Evolutionary conservation across 1,140 invertebrate species (phyloP).

Genomic region (Calliopsis andreniformis): DNA sequence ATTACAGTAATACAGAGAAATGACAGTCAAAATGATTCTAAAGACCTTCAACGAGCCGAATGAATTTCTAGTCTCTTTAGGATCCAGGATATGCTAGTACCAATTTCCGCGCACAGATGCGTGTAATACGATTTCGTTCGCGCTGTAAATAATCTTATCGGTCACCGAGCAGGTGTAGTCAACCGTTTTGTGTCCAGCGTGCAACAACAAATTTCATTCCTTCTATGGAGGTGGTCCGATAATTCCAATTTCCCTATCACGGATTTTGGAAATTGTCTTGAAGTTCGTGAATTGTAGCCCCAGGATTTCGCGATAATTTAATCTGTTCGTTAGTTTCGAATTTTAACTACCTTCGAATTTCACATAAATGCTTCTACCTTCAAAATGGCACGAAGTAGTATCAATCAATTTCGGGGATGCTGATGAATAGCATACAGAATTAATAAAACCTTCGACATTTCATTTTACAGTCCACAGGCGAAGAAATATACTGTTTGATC

Average conservation of each 20-base stretch:
- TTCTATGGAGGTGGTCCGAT: background rate
- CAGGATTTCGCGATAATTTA: background rate
- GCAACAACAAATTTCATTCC: conserved; percentile 39
- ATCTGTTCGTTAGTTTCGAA: too few species aligned
- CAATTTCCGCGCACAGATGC: conserved; percentile 61
- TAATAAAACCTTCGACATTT: too few species aligned
- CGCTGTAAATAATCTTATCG: conserved; percentile 67
- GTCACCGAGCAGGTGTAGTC: conserved; percentile 43
- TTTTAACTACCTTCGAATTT: too few species aligned
- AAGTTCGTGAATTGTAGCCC: background rate
- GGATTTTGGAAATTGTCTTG: conserved; percentile 11
- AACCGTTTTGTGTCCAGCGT: conserved; percentile 11
- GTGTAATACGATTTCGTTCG: conserved; percentile 61
- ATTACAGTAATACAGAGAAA: background rate
- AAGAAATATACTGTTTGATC: too few species aligned
- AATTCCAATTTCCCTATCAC: conserved; percentile 32
- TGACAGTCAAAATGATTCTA: background rate
- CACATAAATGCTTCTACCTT: too few species aligned
- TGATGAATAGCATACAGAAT: too few species aligned
- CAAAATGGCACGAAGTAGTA: too few species aligned
- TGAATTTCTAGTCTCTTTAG: conserved; percentile 36
- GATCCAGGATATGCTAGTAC: conserved; percentile 20
- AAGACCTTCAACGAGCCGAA: conserved; percentile 21
- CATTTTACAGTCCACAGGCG: too few species aligned
- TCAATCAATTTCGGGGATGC: too few species aligned